Percentiles rank a stretch among this genome's conserved stretches.
Evolutionary conservation across 2,888 invertebrate species (phyloP).

Genomic region (Iselma pallidipennis): DNA sequence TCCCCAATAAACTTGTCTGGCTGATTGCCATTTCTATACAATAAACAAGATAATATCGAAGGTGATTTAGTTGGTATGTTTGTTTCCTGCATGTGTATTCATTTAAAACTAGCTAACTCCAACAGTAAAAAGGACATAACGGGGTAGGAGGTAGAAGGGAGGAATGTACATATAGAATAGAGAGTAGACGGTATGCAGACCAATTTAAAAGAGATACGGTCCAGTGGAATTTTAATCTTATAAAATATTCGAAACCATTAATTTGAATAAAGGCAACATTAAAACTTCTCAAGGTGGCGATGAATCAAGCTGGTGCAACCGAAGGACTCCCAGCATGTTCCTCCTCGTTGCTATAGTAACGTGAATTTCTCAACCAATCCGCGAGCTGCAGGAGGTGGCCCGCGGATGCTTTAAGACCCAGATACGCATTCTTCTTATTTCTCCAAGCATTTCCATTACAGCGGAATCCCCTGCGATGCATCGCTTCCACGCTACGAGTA

Average conservation of each 20-base stretch:
- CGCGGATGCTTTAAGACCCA: constrained; percentile 53
- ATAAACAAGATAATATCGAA: constrained; percentile 34
- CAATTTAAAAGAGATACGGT: constrained; percentile 51
- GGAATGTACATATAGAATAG: background rate
- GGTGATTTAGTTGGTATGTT: constrained; percentile 22
- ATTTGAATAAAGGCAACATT: constrained; percentile 58
- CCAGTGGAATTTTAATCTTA: constrained; percentile 51
- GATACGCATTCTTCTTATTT: constrained; percentile 52
- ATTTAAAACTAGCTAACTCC: constrained; percentile 1
- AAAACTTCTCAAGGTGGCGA: constrained; percentile 58
- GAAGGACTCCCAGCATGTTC: constrained; percentile 51
- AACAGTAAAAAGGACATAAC: background rate
- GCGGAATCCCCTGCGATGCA: constrained; percentile 54
- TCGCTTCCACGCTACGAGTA: constrained; percentile 49
- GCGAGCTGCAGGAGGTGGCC: constrained; percentile 51
- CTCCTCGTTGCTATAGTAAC: constrained; percentile 56
- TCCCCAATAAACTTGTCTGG: constrained; percentile 15
- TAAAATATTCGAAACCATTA: constrained; percentile 55
- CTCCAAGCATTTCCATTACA: constrained; percentile 49
- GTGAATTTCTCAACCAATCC: constrained; percentile 52
- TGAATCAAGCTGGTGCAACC: constrained; percentile 54
- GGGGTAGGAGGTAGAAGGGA: background rate
- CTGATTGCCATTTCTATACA: constrained; percentile 13
- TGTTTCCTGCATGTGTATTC: constrained; percentile 7
- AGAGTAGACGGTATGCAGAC: constrained; percentile 37